Evolutionary conservation across 1,140 invertebrate species (phyloP).

Genomic region (Drosophila ananassae): DNA sequence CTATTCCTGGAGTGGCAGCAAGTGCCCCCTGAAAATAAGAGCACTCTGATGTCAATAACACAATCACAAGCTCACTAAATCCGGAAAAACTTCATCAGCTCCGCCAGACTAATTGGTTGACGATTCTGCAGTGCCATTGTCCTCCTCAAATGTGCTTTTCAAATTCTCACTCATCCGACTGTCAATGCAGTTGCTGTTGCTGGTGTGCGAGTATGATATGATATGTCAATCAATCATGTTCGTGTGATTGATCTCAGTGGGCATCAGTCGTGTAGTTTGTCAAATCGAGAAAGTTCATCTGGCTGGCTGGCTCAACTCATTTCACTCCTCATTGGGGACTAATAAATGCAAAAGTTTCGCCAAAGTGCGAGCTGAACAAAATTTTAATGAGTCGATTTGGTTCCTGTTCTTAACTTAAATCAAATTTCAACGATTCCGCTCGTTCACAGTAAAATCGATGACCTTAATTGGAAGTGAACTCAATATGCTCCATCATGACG

Average conservation of each 20-base stretch:
- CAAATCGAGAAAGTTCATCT: slow-evolving; percentile 42
- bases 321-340: slow-evolving; percentile 10
- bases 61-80: slow-evolving; percentile 24
- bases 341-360: slow-evolving; percentile 32
- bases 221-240: slow-evolving; percentile 76
- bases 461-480: slow-evolving; percentile 40
- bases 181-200: slow-evolving; percentile 21
- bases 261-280: slow-evolving; percentile 41
- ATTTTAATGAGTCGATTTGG: slow-evolving; percentile 28
- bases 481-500: slow-evolving; percentile 38
- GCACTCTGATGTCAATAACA: slow-evolving; percentile 23
- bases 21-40: slow-evolving; percentile 14
- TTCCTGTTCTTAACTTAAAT: slow-evolving; percentile 21
- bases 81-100: slow-evolving; percentile 31
- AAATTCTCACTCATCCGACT: slow-evolving; percentile 55
- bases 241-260: slow-evolving; percentile 59
- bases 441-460: slow-evolving; percentile 8
- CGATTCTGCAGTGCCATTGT: slow-evolving; percentile 30
- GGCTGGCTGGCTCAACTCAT: not conserved
- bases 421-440: slow-evolving; percentile 10
- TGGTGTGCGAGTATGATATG: slow-evolving; percentile 25
- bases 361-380: not conserved
- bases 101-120: slow-evolving; percentile 46
- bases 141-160: slow-evolving; percentile 48
- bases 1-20: slow-evolving; percentile 4